Percentiles rank a stretch among this genome's conserved stretches.
Evolutionary conservation across 2,888 invertebrate genomes (phyloP).

Genomic region (Zele albiditarsus): DNA sequence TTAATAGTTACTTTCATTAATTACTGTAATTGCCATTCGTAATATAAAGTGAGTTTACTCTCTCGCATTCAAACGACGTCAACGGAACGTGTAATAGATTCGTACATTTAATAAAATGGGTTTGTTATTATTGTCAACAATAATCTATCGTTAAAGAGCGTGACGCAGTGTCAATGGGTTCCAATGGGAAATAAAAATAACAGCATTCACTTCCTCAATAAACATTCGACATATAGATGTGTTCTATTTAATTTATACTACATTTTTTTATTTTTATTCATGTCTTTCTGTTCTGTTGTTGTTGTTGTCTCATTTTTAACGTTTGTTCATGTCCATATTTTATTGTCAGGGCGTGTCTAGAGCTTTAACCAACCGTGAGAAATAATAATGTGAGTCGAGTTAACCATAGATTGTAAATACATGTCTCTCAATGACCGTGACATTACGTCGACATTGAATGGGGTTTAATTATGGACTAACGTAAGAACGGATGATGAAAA

Average conservation of each 20-base stretch:
- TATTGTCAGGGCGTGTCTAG: slow-evolving; percentile 33
- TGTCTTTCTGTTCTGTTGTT: background rate
- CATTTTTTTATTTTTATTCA: slow-evolving; percentile 9
- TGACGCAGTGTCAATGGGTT: slow-evolving; percentile 16
- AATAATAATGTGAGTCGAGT: slow-evolving; percentile 31
- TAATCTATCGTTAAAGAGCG: slow-evolving; percentile 4
- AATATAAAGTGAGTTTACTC: background rate
- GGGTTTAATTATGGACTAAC: slow-evolving; percentile 59
- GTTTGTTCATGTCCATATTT: slow-evolving; percentile 20
- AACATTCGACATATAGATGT: background rate
- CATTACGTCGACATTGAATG: slow-evolving; percentile 66
- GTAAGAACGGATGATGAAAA: background rate
- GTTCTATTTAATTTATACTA: slow-evolving; percentile 32
- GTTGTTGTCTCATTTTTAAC: slow-evolving; percentile 20
- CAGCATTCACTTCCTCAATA: slow-evolving; percentile 32
- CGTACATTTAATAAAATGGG: background rate
- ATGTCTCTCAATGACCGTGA: slow-evolving; percentile 58
- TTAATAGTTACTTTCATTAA: background rate
- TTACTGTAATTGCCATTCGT: slow-evolving; percentile 6
- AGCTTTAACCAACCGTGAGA: slow-evolving; percentile 35
- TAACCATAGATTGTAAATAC: slow-evolving; percentile 1
- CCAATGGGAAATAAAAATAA: background rate
- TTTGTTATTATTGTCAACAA: slow-evolving; percentile 5
- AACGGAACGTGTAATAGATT: background rate
- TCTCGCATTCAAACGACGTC: slow-evolving; percentile 17